phyloP scores from a whole-genome alignment of 2,113 vertebrate genomes.

The Nasalis larvatus region DNA sequence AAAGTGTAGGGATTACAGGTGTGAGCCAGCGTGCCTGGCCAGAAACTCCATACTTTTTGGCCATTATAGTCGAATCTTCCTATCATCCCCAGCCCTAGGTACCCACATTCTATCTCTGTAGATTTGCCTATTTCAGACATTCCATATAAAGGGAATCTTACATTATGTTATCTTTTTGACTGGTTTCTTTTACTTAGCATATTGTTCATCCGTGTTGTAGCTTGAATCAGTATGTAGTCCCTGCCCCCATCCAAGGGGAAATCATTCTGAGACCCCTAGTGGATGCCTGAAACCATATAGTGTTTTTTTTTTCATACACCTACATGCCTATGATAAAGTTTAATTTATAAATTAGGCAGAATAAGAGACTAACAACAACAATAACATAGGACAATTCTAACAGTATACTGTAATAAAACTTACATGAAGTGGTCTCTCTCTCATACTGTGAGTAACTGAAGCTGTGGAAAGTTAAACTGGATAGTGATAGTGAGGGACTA shows the following conservation, averaged over 20 bases:
- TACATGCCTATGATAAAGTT: background rate
- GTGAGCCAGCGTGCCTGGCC: too few species aligned
- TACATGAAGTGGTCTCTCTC: background rate
- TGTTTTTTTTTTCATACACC: background rate
- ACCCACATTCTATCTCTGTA: background rate
- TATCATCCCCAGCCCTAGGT: background rate
- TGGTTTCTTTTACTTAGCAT: background rate
- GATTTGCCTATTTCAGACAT: background rate
- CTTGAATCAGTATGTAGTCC: background rate
- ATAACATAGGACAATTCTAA: background rate
- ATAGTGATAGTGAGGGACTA: background rate
- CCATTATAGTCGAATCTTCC: background rate
- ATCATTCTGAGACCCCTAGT: background rate
- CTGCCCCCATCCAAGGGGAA: background rate
- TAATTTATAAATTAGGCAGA: background rate
- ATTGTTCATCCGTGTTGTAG: background rate
- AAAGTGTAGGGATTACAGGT: too few species aligned
- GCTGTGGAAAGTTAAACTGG: background rate
- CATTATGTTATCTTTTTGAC: background rate
- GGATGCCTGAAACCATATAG: background rate
- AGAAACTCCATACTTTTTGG: background rate
- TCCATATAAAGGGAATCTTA: background rate
- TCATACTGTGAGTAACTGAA: background rate
- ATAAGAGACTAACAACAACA: background rate
- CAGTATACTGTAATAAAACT: background rate